Evolutionary conservation across 2,113 vertebrate species (phyloP).

Genomic region (Nothocercus nigrocapillus): DNA sequence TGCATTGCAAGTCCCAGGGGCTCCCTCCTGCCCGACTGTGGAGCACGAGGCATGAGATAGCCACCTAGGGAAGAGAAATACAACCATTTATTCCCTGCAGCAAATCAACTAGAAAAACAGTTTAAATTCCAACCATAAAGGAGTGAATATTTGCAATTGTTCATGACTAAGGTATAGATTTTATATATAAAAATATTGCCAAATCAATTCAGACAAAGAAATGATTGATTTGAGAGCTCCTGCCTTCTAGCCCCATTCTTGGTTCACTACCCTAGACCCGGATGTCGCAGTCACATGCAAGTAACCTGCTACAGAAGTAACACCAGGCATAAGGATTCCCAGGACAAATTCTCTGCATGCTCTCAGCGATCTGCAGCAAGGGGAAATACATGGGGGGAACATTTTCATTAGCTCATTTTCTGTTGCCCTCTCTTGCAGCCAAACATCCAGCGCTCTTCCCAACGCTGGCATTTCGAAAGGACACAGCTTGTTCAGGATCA

Average conservation of each 20-base stretch:
- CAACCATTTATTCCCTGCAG: neutral
- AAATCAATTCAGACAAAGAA: neutral
- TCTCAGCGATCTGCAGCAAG: neutral
- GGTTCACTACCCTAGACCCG: neutral
- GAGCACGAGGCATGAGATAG: neutral
- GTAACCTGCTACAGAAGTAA: constrained; percentile 22
- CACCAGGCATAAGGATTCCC: neutral
- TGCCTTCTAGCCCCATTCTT: neutral
- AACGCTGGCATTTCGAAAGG: neutral
- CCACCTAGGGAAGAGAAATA: neutral
- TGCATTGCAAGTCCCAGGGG: neutral
- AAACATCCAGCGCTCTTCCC: constrained; percentile 6
- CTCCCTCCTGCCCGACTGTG: neutral
- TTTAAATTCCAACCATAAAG: neutral
- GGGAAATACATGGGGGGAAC: neutral
- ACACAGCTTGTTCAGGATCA: constrained; percentile 14
- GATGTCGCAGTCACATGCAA: neutral
- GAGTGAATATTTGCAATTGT: neutral
- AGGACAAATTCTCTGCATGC: neutral
- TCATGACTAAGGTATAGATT: neutral
- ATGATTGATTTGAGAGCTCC: neutral
- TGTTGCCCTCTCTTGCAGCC: neutral
- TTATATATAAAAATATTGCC: neutral
- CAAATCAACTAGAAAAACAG: neutral
- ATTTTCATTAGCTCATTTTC: constrained; percentile 15